Evolutionary conservation across 2,888 invertebrate species (phyloP).

Genomic region (Phalera bucephala): DNA sequence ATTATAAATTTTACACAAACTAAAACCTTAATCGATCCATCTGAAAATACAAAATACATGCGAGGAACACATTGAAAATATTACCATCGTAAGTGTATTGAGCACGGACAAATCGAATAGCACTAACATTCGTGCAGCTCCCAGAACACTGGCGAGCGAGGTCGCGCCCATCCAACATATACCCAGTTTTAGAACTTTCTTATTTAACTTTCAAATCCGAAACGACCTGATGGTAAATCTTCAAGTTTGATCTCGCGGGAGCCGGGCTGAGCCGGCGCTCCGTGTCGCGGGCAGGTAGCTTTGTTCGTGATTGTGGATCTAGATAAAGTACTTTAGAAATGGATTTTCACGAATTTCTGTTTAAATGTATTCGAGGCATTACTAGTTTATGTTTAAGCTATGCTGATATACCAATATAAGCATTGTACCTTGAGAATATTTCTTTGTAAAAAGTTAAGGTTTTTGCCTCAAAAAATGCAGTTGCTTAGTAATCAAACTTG

Average conservation of each 20-base stretch:
- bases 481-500: too few relatives aligned
- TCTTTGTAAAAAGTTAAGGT: too few relatives aligned
- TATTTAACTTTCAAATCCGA: conserved; percentile 9
- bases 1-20: too few relatives aligned
- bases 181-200: neutral
- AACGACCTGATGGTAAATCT: conserved; percentile 7
- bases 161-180: conserved; percentile 13
- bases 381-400: too few relatives aligned
- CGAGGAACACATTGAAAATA: too few relatives aligned
- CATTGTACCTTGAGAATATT: too few relatives aligned
- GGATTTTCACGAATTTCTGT: too few relatives aligned
- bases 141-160: conserved; percentile 20
- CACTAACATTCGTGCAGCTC: conserved; percentile 29
- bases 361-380: too few relatives aligned
- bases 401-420: too few relatives aligned
- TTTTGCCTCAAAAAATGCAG: too few relatives aligned
- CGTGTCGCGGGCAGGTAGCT: neutral
- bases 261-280: conserved; percentile 3
- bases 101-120: conserved; percentile 29
- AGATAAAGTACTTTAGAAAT: neutral
- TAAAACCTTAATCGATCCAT: too few relatives aligned
- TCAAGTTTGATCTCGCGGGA: conserved; percentile 6
- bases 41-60: too few relatives aligned
- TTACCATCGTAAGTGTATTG: conserved; percentile 10
- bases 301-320: neutral